phyloP scores from a whole-genome alignment of 2,113 vertebrate species.

The Triplophysa siluroides region DNA sequence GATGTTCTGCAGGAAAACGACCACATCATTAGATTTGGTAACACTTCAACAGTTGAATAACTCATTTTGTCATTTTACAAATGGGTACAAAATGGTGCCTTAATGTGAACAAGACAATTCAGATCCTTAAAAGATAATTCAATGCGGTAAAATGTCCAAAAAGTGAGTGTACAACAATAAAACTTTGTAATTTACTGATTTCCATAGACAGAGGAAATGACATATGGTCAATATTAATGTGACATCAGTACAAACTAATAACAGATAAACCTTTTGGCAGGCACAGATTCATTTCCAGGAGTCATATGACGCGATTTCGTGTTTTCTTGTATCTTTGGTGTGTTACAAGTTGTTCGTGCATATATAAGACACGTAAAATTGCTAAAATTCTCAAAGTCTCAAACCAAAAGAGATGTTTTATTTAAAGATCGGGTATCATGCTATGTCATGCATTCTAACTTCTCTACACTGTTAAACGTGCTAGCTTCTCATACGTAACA shows the following conservation, averaged over 20 bases:
- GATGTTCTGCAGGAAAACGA: not conserved
- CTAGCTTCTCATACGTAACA: too few relatives aligned
- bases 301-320: too few relatives aligned
- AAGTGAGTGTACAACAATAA: not conserved
- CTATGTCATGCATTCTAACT: too few relatives aligned
- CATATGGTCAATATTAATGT: not conserved
- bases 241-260: not conserved
- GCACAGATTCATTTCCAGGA: not conserved
- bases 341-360: too few relatives aligned
- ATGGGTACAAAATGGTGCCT: not conserved
- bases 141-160: not conserved
- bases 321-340: too few relatives aligned
- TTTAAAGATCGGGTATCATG: too few relatives aligned
- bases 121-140: too few relatives aligned
- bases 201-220: not conserved
- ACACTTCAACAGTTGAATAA: not conserved
- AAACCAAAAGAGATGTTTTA: too few relatives aligned
- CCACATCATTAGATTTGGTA: not conserved
- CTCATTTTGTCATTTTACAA: not conserved
- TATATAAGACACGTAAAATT: too few relatives aligned
- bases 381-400: too few relatives aligned
- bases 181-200: not conserved
- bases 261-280: not conserved
- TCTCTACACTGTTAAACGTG: too few relatives aligned
- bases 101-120: not conserved